Percentiles rank a stretch among this genome's conserved stretches.
phyloP scores from a whole-genome alignment of 2,888 invertebrate genomes.

The Leptopilina drosophilae region DNA sequence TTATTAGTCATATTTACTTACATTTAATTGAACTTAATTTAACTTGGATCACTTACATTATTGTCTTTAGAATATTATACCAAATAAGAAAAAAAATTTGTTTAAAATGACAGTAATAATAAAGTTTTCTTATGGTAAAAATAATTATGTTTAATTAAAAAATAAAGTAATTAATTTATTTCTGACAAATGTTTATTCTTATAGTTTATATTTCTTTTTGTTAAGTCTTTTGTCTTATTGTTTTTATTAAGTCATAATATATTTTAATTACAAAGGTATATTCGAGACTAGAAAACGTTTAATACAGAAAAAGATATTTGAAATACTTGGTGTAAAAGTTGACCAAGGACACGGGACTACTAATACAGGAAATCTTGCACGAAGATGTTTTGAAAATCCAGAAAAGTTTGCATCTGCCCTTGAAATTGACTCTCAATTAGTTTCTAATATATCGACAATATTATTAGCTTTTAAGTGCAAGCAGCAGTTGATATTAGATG shows the following conservation, averaged over 20 bases:
- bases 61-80: background rate
- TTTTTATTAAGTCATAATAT: background rate
- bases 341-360: slow-evolving; percentile 43
- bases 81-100: background rate
- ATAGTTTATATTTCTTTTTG: background rate
- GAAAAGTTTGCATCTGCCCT: background rate
- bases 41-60: background rate
- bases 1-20: background rate
- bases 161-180: too few relatives aligned
- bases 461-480: slow-evolving; percentile 6
- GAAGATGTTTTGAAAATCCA: slow-evolving; percentile 37
- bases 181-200: background rate
- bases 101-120: background rate
- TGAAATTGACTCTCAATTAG: background rate
- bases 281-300: slow-evolving; percentile 8
- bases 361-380: slow-evolving; percentile 42
- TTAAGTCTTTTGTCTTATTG: background rate
- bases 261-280: background rate
- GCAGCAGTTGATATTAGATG: background rate
- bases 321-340: slow-evolving; percentile 37
- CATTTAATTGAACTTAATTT: background rate
- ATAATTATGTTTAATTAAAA: too few relatives aligned
- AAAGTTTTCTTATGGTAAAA: background rate
- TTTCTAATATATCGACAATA: background rate
- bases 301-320: slow-evolving; percentile 23